A percentile compares a stretch with the other conserved stretches of the same genome.
These are phyloP conservation scores for Chymomyza caudatula DNA, from an alignment of 2,888 invertebrate species.

Conservation along the genomic window DNA sequence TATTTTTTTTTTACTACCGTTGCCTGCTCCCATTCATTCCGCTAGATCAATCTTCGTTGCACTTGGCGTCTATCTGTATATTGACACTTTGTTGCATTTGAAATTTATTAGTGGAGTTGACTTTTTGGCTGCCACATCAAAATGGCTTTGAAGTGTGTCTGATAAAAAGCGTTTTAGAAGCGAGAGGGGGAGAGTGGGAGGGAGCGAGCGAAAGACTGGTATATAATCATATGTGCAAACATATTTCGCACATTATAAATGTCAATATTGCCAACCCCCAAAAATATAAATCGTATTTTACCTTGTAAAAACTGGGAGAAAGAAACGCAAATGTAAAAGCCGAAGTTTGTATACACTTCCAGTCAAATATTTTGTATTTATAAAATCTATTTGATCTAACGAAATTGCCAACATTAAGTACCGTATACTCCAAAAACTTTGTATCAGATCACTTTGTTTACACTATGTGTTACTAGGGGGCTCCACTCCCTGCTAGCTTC, in stretches of 20 bases:
- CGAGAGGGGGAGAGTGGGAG: not conserved
- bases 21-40: constrained; percentile 63
- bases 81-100: constrained; percentile 71
- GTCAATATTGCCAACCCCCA: constrained; percentile 2
- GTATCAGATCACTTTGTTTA: no score
- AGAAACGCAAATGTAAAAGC: not conserved
- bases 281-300: not conserved
- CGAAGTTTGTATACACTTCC: not conserved
- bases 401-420: no score
- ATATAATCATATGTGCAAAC: constrained; percentile 24
- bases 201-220: constrained; percentile 6
- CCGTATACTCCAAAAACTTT: no score
- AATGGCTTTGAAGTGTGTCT: constrained; percentile 24
- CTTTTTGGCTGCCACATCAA: constrained; percentile 7
- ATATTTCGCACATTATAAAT: constrained; percentile 51
- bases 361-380: not conserved
- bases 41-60: constrained; percentile 72
- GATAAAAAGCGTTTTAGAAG: not conserved
- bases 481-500: no score
- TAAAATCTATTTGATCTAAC: no score
- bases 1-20: not conserved
- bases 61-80: constrained; percentile 36
- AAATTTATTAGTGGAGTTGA: constrained; percentile 63
- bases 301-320: not conserved
- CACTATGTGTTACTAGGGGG: no score